Percentiles rank a stretch among this genome's conserved stretches.
These are phyloP conservation scores for Pomatostomus ruficeps DNA, from an alignment of 2,113 vertebrate species.

Conservation along the genomic window DNA sequence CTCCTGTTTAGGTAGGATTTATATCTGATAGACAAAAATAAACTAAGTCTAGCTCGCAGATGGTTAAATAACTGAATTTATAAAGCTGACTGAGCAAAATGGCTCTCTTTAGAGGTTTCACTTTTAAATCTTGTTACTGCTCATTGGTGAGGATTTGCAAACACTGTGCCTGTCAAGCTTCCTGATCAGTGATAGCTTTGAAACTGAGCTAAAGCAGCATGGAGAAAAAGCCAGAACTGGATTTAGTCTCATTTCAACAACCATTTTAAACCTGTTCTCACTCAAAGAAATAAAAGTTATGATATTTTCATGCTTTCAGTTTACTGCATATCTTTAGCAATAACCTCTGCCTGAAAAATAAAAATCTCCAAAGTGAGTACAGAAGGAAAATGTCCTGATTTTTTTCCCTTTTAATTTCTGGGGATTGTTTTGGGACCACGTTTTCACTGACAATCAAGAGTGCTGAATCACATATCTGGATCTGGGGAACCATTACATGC, in stretches of 20 bases:
- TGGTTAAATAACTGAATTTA: conserved; percentile 32
- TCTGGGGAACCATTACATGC: not conserved
- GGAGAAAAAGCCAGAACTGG: conserved; percentile 39
- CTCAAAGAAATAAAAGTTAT: conserved; percentile 26
- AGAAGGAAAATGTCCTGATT: not conserved
- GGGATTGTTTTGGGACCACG: not conserved
- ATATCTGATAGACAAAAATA: not conserved
- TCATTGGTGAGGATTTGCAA: conserved; percentile 63
- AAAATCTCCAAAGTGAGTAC: not conserved
- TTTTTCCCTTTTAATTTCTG: not conserved
- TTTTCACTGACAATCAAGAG: not conserved
- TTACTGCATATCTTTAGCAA: not conserved
- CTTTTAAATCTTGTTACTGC: conserved; percentile 61
- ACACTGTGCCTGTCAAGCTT: conserved; percentile 54
- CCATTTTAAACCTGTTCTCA: conserved; percentile 37
- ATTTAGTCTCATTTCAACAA: conserved; percentile 48
- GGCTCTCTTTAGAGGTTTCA: conserved; percentile 27
- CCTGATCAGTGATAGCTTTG: conserved; percentile 60
- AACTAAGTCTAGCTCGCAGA: conserved; percentile 16
- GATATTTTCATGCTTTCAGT: conserved; percentile 7
- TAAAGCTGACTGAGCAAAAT: conserved; percentile 35
- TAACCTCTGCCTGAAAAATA: not conserved
- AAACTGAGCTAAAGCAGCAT: conserved; percentile 50
- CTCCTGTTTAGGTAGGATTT: not conserved
- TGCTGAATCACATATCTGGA: not conserved